Conservation (phyloP, 1,140 invertebrate genomes). For the Lerema accius region DNA sequence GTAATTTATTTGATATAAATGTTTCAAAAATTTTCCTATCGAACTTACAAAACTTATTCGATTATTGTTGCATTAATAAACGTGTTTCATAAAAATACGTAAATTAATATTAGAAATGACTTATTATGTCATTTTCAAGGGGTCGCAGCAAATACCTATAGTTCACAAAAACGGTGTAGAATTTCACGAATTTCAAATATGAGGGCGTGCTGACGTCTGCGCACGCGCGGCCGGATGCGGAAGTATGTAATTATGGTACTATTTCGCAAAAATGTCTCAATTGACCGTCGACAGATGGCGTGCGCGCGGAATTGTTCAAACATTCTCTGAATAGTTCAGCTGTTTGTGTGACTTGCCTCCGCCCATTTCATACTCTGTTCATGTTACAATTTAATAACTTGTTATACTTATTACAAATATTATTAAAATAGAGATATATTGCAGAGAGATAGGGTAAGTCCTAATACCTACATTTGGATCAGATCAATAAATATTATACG, state of each 20-base stretch:
- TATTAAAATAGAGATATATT: too few relatives aligned
- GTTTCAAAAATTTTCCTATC: too few relatives aligned
- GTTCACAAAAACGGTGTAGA: conserved; percentile 50
- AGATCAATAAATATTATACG: neutral
- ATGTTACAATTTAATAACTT: conserved; percentile 9
- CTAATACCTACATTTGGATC: too few relatives aligned
- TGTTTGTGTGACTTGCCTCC: conserved; percentile 54
- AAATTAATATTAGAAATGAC: too few relatives aligned
- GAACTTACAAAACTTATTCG: too few relatives aligned
- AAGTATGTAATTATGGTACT: conserved; percentile 74
- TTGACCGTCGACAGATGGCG: conserved; percentile 69
- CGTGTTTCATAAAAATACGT: too few relatives aligned
- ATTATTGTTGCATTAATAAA: too few relatives aligned
- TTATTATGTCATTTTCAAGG: too few relatives aligned
- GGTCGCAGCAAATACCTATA: too few relatives aligned
- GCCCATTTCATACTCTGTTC: conserved; percentile 33
- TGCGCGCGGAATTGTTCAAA: conserved; percentile 57
- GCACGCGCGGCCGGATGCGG: conserved; percentile 77
- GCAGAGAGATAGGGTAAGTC: too few relatives aligned
- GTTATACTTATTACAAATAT: too few relatives aligned
- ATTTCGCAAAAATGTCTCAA: conserved; percentile 80
- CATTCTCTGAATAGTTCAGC: conserved; percentile 66
- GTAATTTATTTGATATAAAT: too few relatives aligned
- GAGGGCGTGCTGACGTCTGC: conserved; percentile 69
- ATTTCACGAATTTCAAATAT: conserved; percentile 56